These are phyloP conservation scores for Drosophila setosimentum DNA, from an alignment of 2,888 invertebrate genomes.

Conservation along the genomic window DNA sequence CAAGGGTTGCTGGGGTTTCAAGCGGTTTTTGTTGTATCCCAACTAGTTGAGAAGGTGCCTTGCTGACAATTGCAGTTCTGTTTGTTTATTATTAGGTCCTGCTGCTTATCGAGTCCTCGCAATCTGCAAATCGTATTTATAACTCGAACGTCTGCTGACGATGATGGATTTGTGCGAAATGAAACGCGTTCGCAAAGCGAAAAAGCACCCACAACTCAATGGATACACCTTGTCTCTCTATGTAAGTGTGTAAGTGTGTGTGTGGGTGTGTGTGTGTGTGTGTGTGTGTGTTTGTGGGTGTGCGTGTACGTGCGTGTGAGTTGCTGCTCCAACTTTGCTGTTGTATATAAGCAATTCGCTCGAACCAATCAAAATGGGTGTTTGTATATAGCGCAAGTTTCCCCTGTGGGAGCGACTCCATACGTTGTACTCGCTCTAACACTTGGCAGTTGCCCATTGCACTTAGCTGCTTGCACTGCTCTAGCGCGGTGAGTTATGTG, in stretches of 20 bases:
- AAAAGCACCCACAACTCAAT: slow-evolving; percentile 34
- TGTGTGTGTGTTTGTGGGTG: slow-evolving; percentile 2
- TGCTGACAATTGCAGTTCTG: slow-evolving; percentile 3
- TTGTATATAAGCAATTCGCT: slow-evolving; percentile 31
- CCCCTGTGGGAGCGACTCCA: slow-evolving; percentile 30
- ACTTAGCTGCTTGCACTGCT: slow-evolving; percentile 27
- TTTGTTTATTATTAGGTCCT: slow-evolving; percentile 10
- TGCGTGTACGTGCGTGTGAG: neutral
- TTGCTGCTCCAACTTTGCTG: slow-evolving; percentile 1
- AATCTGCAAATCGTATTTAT: slow-evolving; percentile 25
- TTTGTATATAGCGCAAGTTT: slow-evolving; percentile 51
- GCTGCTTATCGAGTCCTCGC: slow-evolving; percentile 41
- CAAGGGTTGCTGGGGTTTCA: slow-evolving; percentile 36
- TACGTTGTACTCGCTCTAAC: slow-evolving; percentile 26
- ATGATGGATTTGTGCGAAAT: slow-evolving; percentile 70
- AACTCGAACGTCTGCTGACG: slow-evolving; percentile 64
- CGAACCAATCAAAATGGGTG: slow-evolving; percentile 39
- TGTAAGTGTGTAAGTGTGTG: slow-evolving; percentile 4
- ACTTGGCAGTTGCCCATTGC: neutral
- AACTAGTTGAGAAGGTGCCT: neutral
- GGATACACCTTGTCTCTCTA: neutral
- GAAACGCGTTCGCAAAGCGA: slow-evolving; percentile 36
- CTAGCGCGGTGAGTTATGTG: neutral
- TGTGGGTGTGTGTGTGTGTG: neutral
- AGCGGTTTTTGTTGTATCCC: neutral